These are phyloP conservation scores for Perodicticus potto DNA, from an alignment of 2,797 vertebrate genomes.

Conservation along the genomic window DNA sequence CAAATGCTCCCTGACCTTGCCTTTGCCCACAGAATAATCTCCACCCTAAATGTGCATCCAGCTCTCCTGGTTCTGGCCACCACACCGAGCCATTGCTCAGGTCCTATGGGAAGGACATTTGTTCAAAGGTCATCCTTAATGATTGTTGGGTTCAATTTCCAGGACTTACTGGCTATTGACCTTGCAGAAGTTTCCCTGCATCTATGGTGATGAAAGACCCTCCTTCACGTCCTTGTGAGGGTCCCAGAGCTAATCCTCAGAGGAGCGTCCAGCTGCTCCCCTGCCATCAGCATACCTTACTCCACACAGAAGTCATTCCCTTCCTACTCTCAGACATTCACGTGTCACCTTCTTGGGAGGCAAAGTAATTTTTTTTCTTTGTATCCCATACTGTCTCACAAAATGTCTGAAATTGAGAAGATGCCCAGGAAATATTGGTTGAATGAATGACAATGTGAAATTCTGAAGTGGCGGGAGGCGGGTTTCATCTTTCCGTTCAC, in stretches of 20 bases:
- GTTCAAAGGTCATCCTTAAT: background rate
- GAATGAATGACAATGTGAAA: background rate
- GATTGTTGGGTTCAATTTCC: background rate
- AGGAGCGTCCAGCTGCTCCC: background rate
- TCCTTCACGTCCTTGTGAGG: too few species aligned
- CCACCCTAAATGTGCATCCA: background rate
- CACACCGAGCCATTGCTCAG: background rate
- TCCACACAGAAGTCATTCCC: background rate
- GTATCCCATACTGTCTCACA: background rate
- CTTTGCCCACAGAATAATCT: background rate
- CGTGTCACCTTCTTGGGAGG: background rate
- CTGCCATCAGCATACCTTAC: accelerated
- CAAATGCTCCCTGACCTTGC: background rate
- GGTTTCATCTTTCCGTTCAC: background rate
- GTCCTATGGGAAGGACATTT: background rate
- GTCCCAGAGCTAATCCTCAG: too few species aligned
- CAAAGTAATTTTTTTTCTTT: background rate
- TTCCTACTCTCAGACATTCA: background rate
- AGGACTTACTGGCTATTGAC: background rate
- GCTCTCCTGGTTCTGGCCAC: too few species aligned
- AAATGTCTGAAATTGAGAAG: background rate
- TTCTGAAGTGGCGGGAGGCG: background rate
- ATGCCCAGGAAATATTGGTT: background rate
- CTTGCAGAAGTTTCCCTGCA: background rate
- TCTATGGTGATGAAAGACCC: background rate